These are phyloP conservation scores for Nothobranchius kuhntae DNA, from an alignment of 2,113 vertebrate genomes.

Conservation along the genomic window DNA sequence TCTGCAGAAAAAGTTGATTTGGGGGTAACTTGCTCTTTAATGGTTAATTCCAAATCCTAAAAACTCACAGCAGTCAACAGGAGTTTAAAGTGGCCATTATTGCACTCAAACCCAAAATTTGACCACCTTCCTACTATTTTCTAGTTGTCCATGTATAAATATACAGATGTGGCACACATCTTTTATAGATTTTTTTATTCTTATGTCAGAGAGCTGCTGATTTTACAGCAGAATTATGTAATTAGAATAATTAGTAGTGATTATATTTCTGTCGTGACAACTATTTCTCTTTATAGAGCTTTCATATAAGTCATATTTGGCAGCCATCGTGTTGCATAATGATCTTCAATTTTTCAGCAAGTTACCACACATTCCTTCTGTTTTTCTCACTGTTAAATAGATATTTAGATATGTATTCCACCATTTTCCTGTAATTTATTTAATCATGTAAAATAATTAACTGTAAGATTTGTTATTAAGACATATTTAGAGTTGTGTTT, in stretches of 20 bases:
- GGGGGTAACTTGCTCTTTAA: no score
- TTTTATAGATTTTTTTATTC: conserved; percentile 58
- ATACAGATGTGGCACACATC: conserved; percentile 28
- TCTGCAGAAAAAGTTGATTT: no score
- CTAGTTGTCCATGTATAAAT: conserved; percentile 49
- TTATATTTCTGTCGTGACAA: conserved; percentile 3
- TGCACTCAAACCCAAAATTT: conserved; percentile 29
- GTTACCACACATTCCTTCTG: conserved; percentile 22
- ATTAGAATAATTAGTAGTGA: conserved; percentile 52
- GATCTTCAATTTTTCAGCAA: background rate
- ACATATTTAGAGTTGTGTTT: background rate
- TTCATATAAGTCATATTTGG: conserved; percentile 12
- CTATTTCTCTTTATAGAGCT: conserved; percentile 12
- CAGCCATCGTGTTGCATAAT: background rate
- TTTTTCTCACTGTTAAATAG: conserved; percentile 30
- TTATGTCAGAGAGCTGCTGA: conserved; percentile 49
- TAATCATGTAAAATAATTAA: conserved; percentile 57
- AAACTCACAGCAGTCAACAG: background rate
- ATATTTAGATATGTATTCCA: conserved; percentile 25
- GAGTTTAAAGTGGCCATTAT: conserved; percentile 37
- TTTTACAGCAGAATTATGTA: conserved; percentile 49
- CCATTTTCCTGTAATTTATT: conserved; percentile 70
- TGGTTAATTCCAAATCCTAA: background rate
- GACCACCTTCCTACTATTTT: conserved; percentile 27
- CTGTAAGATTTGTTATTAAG: conserved; percentile 32